Percentiles rank a stretch among this genome's conserved stretches.
These are phyloP conservation scores for Myrmophylax atrothorax DNA, from an alignment of 2,113 vertebrate species.

Conservation along the genomic window DNA sequence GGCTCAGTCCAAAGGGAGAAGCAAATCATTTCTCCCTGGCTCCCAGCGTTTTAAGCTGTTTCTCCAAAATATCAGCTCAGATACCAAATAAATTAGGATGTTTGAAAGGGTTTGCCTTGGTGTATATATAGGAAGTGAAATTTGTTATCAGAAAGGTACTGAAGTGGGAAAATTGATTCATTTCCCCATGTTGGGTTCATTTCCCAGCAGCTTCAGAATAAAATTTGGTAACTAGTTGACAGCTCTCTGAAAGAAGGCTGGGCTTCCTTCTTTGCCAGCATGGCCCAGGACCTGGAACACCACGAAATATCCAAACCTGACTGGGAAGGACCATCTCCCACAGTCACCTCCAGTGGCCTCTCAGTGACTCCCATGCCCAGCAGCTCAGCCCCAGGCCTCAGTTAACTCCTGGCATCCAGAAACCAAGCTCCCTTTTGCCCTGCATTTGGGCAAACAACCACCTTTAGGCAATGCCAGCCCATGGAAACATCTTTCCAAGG, in stretches of 20 bases:
- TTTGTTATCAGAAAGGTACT: neutral
- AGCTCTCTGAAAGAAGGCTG: neutral
- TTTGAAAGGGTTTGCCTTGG: neutral
- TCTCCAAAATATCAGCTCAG: neutral
- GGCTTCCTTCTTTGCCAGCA: neutral
- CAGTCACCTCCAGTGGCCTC: neutral
- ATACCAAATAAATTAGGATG: fast-evolving
- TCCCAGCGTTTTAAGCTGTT: neutral
- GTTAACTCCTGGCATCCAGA: neutral
- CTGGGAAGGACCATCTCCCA: neutral
- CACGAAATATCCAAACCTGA: fast-evolving
- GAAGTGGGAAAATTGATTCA: neutral
- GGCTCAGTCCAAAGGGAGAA: neutral
- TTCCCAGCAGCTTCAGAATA: neutral
- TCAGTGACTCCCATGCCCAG: neutral
- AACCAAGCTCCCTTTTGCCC: neutral
- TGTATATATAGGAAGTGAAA: neutral
- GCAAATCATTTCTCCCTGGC: neutral
- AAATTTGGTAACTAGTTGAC: neutral
- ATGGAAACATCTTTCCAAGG: neutral
- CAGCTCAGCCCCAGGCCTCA: neutral
- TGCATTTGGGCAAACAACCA: neutral
- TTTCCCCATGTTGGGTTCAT: neutral
- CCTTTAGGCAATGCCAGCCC: neutral
- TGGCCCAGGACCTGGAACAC: neutral